phyloP scores from a whole-genome alignment of 2,888 invertebrate species.

The Tetramorium bicarinatum region DNA sequence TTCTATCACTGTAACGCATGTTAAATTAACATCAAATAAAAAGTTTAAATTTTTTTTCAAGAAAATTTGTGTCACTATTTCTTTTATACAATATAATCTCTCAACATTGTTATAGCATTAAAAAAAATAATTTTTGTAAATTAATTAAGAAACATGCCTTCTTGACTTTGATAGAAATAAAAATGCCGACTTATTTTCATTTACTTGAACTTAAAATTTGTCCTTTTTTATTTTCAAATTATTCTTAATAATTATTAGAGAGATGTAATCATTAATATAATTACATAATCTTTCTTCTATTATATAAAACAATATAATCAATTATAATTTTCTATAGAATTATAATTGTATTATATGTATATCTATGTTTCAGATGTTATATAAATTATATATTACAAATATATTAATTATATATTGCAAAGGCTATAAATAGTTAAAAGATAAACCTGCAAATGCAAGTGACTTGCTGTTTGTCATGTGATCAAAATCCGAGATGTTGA shows the following conservation, averaged over 20 bases:
- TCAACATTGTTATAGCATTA: not conserved
- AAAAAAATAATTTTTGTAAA: constrained; percentile 7
- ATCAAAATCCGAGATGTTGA: constrained; percentile 89
- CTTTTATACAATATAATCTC: constrained; percentile 47
- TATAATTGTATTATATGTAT: not conserved
- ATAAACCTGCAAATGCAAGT: constrained; percentile 87
- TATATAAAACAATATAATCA: not conserved
- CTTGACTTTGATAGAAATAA: not conserved
- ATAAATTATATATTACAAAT: not conserved
- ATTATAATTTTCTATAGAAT: not conserved
- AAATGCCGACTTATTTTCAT: not conserved
- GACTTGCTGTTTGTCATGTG: constrained; percentile 89
- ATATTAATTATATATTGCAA: not conserved
- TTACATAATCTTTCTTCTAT: constrained; percentile 1
- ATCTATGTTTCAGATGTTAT: not conserved
- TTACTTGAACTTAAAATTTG: not conserved
- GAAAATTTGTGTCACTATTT: not conserved
- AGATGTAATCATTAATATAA: not conserved
- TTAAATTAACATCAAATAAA: not conserved
- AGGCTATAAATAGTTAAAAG: not conserved
- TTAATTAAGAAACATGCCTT: not conserved
- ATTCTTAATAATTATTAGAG: not conserved
- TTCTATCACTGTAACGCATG: constrained; percentile 82
- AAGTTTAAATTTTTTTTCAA: constrained; percentile 3
- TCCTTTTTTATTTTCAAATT: not conserved